Conservation (phyloP, 2,113 vertebrate species). For the Charina bottae region DNA sequence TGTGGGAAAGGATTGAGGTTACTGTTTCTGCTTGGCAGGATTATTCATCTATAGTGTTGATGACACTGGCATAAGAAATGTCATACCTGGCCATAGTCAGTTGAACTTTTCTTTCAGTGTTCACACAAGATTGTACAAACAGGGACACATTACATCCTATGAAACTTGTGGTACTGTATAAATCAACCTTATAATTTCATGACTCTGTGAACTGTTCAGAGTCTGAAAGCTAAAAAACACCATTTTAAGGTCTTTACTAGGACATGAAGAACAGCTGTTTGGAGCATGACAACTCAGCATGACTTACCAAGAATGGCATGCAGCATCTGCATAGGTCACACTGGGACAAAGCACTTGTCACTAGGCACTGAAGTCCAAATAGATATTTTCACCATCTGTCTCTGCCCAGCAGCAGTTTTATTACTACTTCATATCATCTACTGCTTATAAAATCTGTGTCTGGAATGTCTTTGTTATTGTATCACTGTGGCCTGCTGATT, state of each 20-base stretch:
- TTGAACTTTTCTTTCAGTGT: not conserved
- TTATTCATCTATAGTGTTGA: not conserved
- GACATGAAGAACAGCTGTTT: conserved; percentile 23
- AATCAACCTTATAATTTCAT: conserved; percentile 11
- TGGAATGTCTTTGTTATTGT: conserved; percentile 16
- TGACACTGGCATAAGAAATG: not conserved
- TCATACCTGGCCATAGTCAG: not conserved
- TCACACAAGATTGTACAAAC: not conserved
- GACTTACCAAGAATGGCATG: conserved; percentile 20
- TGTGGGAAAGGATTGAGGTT: not conserved
- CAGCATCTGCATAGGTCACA: conserved; percentile 30
- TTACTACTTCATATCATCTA: conserved; percentile 33
- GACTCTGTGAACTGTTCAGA: not conserved
- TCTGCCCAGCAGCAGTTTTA: conserved; percentile 44
- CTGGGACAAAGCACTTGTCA: conserved; percentile 32
- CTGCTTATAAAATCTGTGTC: conserved; percentile 22
- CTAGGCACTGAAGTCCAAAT: conserved; percentile 4
- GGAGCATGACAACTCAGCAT: conserved; percentile 22
- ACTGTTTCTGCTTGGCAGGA: too few species aligned
- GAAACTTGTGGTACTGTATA: not conserved
- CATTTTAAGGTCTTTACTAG: conserved; percentile 14
- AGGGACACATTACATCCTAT: not conserved
- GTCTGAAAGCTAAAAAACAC: conserved; percentile 11
- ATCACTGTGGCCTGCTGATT: not conserved
- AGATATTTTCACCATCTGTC: conserved; percentile 21